Base-by-base conservation (phyloP, 2,113 vertebrate species). In the Clarias macrocephalus region DNA sequence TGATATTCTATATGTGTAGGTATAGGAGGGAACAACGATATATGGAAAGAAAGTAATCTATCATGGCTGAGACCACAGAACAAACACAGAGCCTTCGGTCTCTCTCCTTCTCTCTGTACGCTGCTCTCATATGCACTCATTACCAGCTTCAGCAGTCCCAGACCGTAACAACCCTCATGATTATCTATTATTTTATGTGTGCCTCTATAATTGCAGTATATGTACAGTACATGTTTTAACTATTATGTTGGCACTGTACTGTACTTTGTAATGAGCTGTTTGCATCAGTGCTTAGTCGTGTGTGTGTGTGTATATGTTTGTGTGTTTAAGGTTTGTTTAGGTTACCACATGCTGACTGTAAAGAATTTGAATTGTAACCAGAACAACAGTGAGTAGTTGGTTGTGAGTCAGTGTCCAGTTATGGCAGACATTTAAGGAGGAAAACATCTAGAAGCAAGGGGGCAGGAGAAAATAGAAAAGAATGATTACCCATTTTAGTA, bases 331-430 rank as follows among this genome's bases (percentile, higher is more conserved):
- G 72, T 62, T 76, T 83, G 54, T 65, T 80, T 83, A 65, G 25
- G 18, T 89, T 88, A 93, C 93, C 92, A 90, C 93, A 93, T 86
- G 89, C 91, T 91, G 91, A 90, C 89, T 90, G 89, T 91, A 91
- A 89, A 72, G 89, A 90, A 91, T 86, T 91, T 89, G 86, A 85
- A 84, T 86, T 87, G 91, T 89, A 91, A 93, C 91, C 92, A 93
- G 89, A 89, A 92, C 92, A 92, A 91, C 88, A 65, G 57, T 75
- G 75, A 93, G 92, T 85, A 60, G 13, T 48, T 33, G 90, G 91
- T 93, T 89, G 94, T 94, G 93, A 94, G 92, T 94, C 93, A 94
- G 91, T 92, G 90, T 89, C 91, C 86, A 79, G 62, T 86, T 87
- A 70, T 48, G 80, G 63, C 57, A 73, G 80, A 87, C 16, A 83